Evolutionary conservation across 2,113 vertebrate species (phyloP), one percentile per base, ranked within the genome.

Genomic region (Istiophorus platypterus): DNA sequence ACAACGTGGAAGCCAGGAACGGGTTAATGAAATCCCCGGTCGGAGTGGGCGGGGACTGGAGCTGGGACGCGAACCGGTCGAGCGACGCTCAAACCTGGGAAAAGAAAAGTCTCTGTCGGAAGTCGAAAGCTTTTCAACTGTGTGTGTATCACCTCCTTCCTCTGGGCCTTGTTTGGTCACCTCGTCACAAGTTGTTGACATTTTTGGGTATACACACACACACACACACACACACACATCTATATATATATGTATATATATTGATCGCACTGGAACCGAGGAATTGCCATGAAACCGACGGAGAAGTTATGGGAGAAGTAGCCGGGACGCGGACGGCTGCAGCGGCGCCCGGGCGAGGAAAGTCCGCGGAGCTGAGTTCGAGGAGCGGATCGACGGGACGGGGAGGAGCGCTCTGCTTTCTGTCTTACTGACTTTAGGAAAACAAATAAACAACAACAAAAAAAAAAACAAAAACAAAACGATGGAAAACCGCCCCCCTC

Each of bases 21-120:
- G 86, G 78, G 88, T 91, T 90, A 88, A 88, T 4, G 15, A 67
- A 26, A 78, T 68, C 80, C 34, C 5, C 0, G 1, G 13, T 9
- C 31, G 24, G 20, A 41, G 7, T 65, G 77, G 92, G 92, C 89
- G 90, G 90, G 82, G 91, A 49, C 6, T 85, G 59, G 49, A 79
- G 62, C 75, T 68, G 75, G 37, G 67, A 86, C 29, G 4, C 78
- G 12, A 84, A 85, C 75, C 67, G 58, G 77, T 70, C 69, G 14
- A 22, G 2, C 62, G 24, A 59, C 5, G 41, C 39, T 52, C 18
- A 65, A 65, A 49, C 52, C 47, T 27, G 22, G 45, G 2, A 37
- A 51, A 37, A 51, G 45, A 41, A 59, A 61, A 66, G n/a, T 8
- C 52, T 7, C 31, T 3, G 47, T 2, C 5, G 24, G 27, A 17